Conservation (phyloP, 2,797 vertebrate species). For the Otus scops region DNA sequence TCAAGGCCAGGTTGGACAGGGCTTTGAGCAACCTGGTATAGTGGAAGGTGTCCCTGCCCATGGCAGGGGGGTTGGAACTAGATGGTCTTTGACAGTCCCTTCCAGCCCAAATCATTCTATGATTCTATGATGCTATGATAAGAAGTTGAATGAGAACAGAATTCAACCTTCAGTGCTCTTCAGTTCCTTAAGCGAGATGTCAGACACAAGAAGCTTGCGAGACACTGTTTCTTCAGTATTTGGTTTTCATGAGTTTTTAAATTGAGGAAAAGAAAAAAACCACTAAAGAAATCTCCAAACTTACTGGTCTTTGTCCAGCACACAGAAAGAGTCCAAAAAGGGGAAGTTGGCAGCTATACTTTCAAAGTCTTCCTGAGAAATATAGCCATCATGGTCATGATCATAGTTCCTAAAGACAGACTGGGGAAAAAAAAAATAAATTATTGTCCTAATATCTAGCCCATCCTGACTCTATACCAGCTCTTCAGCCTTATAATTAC, state of each 20-base stretch:
- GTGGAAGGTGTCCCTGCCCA: too few relatives aligned
- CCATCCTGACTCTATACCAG: not conserved
- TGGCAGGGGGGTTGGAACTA: too few relatives aligned
- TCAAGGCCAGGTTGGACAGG: too few relatives aligned
- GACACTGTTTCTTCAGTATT: not conserved
- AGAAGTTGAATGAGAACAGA: not conserved
- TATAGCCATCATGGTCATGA: constrained; percentile 93
- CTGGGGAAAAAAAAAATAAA: constrained; percentile 64
- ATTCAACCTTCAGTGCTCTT: not conserved
- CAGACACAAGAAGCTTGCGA: not conserved
- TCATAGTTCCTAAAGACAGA: constrained; percentile 98
- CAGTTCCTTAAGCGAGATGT: not conserved
- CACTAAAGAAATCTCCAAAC: constrained; percentile 51
- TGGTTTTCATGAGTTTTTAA: constrained; percentile 3
- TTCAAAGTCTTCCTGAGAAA: constrained; percentile 97
- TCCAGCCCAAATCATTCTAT: too few relatives aligned
- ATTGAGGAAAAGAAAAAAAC: not conserved
- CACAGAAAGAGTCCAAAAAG: constrained; percentile 95
- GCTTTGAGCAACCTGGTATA: too few relatives aligned
- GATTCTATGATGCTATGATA: not conserved
- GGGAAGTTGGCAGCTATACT: constrained; percentile 96
- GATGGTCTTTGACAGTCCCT: too few relatives aligned
- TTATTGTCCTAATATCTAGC: not conserved
- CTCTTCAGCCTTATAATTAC: not conserved
- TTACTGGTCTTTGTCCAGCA: constrained; percentile 98